These are phyloP conservation scores for Distichodus sexfasciatus DNA, from an alignment of 2,797 vertebrate species.

Conservation along the genomic window DNA sequence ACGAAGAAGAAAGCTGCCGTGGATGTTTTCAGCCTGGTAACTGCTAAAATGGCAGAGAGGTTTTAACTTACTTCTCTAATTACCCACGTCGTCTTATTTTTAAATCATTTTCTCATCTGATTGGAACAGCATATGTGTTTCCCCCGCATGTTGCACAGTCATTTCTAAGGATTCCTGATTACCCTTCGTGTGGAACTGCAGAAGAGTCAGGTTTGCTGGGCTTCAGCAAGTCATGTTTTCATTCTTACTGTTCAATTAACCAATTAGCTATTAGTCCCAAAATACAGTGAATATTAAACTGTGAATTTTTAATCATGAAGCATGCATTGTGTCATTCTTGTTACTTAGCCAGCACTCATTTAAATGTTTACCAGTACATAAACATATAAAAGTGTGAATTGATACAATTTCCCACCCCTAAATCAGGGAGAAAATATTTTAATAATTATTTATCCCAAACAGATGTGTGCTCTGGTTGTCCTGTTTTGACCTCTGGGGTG, in stretches of 20 bases:
- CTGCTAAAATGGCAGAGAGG: background rate
- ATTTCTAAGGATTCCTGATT: slow-evolving; percentile 42
- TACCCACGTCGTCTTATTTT: background rate
- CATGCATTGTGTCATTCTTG: too few species aligned
- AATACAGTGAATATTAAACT: background rate
- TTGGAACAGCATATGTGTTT: slow-evolving; percentile 30
- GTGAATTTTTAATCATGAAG: background rate
- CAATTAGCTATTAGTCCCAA: too few species aligned
- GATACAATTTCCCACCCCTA: background rate
- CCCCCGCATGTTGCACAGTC: slow-evolving; percentile 26
- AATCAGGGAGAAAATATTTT: too few species aligned
- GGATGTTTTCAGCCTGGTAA: background rate
- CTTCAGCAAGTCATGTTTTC: slow-evolving; percentile 6
- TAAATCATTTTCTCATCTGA: slow-evolving; percentile 10
- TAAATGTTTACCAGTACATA: too few species aligned
- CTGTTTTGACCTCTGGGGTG: background rate
- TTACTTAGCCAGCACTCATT: too few species aligned
- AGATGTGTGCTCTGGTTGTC: background rate
- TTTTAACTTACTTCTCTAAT: background rate
- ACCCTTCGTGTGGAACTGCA: slow-evolving; percentile 39
- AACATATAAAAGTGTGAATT: background rate
- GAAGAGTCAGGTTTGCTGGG: slow-evolving; percentile 31
- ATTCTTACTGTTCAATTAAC: slow-evolving; percentile 18
- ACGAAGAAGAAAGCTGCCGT: too few species aligned
- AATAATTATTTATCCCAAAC: background rate